Evolutionary conservation across 2,797 vertebrate species (phyloP), one percentile per base, ranked within the genome.

Genomic region (Pangasius djambal): DNA sequence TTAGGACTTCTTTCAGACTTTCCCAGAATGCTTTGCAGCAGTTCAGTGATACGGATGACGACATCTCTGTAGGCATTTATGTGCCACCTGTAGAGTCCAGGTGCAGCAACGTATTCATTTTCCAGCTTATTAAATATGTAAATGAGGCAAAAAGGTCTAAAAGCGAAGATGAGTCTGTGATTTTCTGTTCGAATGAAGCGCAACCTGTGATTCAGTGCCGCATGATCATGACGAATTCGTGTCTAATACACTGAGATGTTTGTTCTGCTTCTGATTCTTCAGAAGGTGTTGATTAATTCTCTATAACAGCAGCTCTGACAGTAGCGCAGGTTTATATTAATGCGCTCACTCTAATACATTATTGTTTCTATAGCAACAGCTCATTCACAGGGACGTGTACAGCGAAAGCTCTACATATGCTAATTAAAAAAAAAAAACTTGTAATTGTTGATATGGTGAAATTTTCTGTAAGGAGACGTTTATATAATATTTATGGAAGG

Each of bases 31-130:
- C 48, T 55, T 9, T 52, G 13, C 50, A 52, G 75, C 48, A n/a
- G 0, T 78, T 57, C n/a, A 57, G n/a, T 4, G n/a, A 34, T 55
- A 34, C 18, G 8, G n/a, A 81, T 57, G 77, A 57, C 8, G 16
- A 81, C 18, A 28, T 57, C 52, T 57, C 50, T 57, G 78, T 81
- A 10, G 78, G 50, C 18, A 4, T 57, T 22, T 10, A 12, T 57
- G n/a, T 5, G 16, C 78, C n/a, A 34, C 52, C 78, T 81, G 31
- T 22, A 22, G 78, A 81, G 78, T 37, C 52, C 78, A 59, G 78
- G 78, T 81, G 78, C 52, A 59, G 78, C 78, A 81, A 20, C 31
- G 22, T 77, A 48, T 28, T 28, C 78, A 81, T 81, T 81, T 81
- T 81, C 78, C 78, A 57, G 31, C 52, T 81, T 34, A 81, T 81